Conservation (phyloP, 2,113 vertebrate species). For the Antigone vipio region DNA sequence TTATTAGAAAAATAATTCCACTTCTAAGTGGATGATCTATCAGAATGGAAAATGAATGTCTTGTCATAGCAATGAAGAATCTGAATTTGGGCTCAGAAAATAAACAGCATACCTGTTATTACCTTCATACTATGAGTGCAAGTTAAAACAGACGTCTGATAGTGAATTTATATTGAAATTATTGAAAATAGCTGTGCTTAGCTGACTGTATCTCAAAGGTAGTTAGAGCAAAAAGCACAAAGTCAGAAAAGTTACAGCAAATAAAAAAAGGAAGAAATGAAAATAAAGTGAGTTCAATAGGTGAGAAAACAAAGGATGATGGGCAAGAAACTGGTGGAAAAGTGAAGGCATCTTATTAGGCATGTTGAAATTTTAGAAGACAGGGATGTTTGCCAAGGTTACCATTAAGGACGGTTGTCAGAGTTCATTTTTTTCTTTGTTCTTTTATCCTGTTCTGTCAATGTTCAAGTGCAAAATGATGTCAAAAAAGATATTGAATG, state of each 20-base stretch:
- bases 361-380: neutral
- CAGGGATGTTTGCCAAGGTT: neutral
- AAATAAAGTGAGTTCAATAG: neutral
- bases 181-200: neutral
- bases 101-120: neutral
- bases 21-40: neutral
- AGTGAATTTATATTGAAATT: slow-evolving; percentile 34
- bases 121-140: neutral
- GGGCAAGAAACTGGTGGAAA: neutral
- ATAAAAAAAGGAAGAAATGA: neutral
- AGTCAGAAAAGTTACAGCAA: neutral
- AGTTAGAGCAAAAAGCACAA: neutral
- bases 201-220: neutral
- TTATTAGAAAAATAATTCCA: neutral
- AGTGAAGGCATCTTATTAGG: neutral
- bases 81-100: slow-evolving; percentile 4
- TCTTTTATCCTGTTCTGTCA: neutral
- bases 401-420: neutral
- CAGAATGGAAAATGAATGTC: neutral
- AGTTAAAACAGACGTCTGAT: neutral
- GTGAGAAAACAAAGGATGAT: neutral
- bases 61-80: neutral
- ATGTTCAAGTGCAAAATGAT: neutral
- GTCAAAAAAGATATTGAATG: neutral
- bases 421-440: neutral